phyloP scores from a whole-genome alignment of 1,140 invertebrate genomes.

The Heliconius hewitsoni region DNA sequence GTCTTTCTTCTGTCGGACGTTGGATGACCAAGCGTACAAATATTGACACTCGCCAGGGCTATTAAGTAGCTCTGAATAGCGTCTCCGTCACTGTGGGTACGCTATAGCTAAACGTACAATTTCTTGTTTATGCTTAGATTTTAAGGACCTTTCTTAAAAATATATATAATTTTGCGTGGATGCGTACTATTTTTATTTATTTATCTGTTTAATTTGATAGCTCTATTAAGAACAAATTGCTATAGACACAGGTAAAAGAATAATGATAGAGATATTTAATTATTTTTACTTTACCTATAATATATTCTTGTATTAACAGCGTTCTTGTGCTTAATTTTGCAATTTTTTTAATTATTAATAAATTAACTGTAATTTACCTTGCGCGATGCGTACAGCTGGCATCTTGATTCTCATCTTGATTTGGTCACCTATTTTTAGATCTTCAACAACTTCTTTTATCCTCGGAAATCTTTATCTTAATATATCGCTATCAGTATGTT shows the following conservation, averaged over 20 bases:
- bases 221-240: not conserved
- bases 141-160: not conserved
- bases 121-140: conserved; percentile 32
- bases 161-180: not conserved
- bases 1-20: conserved; percentile 54
- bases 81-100: conserved; percentile 32
- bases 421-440: conserved; percentile 81
- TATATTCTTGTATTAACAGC: no score
- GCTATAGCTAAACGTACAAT: not conserved
- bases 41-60: conserved; percentile 57
- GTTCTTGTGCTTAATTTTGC: not conserved
- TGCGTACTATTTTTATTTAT: not conserved
- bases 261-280: no score
- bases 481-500: conserved; percentile 67
- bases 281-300: no score
- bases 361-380: conserved; percentile 84
- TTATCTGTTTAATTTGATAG: conserved; percentile 1
- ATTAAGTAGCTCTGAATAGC: conserved; percentile 76
- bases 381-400: conserved; percentile 95
- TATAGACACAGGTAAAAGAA: no score
- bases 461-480: conserved; percentile 70
- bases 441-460: conserved; percentile 74
- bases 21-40: conserved; percentile 71
- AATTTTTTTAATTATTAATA: not conserved
- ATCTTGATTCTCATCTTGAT: conserved; percentile 97